Evolutionary conservation across 2,888 invertebrate genomes (phyloP), one percentile per base, ranked within the genome.

Genomic region (Torymus tubicola): DNA sequence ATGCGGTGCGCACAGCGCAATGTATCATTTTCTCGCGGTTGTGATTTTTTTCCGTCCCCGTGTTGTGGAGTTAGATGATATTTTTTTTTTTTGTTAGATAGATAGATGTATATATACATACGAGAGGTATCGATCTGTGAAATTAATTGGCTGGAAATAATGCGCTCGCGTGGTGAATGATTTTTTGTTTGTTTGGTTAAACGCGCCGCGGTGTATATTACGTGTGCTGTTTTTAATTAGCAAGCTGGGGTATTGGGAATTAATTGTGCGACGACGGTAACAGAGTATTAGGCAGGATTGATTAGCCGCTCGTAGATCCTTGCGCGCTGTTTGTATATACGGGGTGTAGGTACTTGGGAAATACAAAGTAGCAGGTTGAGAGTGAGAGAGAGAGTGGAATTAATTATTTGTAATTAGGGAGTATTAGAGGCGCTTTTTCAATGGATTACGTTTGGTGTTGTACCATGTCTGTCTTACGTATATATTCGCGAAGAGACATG

Each of bases 71-170:
- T 64, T 55, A 61, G 0, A 10, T 42, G 57, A 13, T 11, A 42
- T 73, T 74, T 65, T 31, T 57, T 42, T 16, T 55, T 21, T 21
- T 21, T 2, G 21, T 2, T 21, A 21, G 21, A 21, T 21, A 21
- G 21, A 21, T 57, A 31, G 31, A 31, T 31, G 3, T 31, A 31
- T 31, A 31, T 31, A 31, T 42, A 16, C 3, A n/a, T 18, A 50
- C 2, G 74, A 24, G 50, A 12, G 42, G 50, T 50, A 55, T 68
- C 63, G 68, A 75, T 57, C 24, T 13, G 61, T 53, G 61, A 72
- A 68, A 68, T 78, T 78, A 78, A 78, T 78, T 78, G 55, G 53
- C 42, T 68, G 61, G 55, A 61, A 68, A 53, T 72, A 68, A 73
- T 52, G 67, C 31, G 31, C 31, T 3, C 31, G 31, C 31, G 31